Conservation (phyloP, 2,888 invertebrate species). For the Mantis religiosa region DNA sequence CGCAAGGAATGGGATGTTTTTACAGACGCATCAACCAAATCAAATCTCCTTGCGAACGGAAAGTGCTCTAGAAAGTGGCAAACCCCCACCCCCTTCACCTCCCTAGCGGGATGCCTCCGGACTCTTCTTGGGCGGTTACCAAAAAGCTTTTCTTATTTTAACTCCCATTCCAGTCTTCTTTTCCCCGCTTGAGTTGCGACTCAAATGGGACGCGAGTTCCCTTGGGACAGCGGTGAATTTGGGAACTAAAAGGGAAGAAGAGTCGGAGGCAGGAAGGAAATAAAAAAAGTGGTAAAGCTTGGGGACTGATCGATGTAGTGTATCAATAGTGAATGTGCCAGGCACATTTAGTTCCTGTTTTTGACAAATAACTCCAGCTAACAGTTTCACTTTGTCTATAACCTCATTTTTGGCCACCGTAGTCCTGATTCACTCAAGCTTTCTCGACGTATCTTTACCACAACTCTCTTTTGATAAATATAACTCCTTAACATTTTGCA, state of each 20-base stretch:
- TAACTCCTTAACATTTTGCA: too few relatives aligned
- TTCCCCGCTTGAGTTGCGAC: slow-evolving; percentile 27
- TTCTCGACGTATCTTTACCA: too few relatives aligned
- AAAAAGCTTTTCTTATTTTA: slow-evolving; percentile 14
- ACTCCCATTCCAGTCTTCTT: slow-evolving; percentile 7
- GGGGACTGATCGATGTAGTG: not conserved
- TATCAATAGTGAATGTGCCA: not conserved
- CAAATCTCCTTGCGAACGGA: not conserved
- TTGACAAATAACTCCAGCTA: not conserved
- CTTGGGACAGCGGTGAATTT: slow-evolving; percentile 8
- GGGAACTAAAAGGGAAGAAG: not conserved
- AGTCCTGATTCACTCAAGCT: too few relatives aligned
- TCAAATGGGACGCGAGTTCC: slow-evolving; percentile 28
- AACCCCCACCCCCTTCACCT: not conserved
- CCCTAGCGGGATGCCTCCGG: not conserved
- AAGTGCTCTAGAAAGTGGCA: not conserved
- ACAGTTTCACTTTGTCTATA: not conserved
- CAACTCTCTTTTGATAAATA: too few relatives aligned
- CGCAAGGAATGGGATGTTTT: not conserved
- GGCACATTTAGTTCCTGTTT: not conserved
- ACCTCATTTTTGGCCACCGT: not conserved
- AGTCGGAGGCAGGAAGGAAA: not conserved
- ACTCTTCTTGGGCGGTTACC: not conserved
- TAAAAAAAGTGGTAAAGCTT: not conserved
- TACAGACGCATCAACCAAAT: not conserved